Percentiles rank a stretch among this genome's conserved stretches.
These are phyloP conservation scores for Agelas oroides DNA, from an alignment of 37 sponge, comb jelly and placozoan genomes.

Conservation along the genomic window DNA sequence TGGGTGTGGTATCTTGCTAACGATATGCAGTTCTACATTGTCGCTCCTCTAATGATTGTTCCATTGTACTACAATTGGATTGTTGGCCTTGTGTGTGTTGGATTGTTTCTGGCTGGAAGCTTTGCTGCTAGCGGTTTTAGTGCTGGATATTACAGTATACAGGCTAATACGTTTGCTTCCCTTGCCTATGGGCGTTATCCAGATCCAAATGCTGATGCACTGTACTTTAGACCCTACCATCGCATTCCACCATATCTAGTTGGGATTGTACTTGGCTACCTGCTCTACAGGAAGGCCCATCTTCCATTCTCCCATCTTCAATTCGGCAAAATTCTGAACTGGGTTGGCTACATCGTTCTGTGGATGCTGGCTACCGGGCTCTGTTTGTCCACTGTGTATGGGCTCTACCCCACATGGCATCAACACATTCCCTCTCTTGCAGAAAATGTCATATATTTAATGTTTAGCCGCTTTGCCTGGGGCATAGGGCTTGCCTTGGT, in stretches of 20 bases:
- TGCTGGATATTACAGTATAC: conserved; percentile 53
- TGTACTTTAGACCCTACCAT: conserved; percentile 78
- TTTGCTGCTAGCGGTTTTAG: conserved; percentile 48
- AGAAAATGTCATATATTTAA: conserved; percentile 73
- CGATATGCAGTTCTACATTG: conserved; percentile 93
- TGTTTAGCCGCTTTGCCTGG: conserved; percentile 71
- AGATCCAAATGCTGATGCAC: not conserved
- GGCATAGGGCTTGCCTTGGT: conserved; percentile 65
- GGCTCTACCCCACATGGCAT: conserved; percentile 58
- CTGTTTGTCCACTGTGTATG: conserved; percentile 50
- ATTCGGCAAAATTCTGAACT: conserved; percentile 20
- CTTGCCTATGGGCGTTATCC: not conserved
- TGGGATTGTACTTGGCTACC: conserved; percentile 80
- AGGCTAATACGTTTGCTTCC: conserved; percentile 21
- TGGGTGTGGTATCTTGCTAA: conserved; percentile 95
- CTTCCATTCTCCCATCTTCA: too few species aligned
- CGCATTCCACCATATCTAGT: conserved; percentile 81
- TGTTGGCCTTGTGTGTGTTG: conserved; percentile 31
- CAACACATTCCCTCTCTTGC: conserved; percentile 51
- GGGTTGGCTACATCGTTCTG: conserved; percentile 12
- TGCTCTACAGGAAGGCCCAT: conserved; percentile 55
- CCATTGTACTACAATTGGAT: conserved; percentile 62
- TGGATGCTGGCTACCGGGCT: conserved; percentile 46
- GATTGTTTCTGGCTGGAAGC: conserved; percentile 9
- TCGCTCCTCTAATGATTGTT: conserved; percentile 79